Evolutionary conservation across 2,113 vertebrate species (phyloP).

Genomic region (Paedocypris sp.): DNA sequence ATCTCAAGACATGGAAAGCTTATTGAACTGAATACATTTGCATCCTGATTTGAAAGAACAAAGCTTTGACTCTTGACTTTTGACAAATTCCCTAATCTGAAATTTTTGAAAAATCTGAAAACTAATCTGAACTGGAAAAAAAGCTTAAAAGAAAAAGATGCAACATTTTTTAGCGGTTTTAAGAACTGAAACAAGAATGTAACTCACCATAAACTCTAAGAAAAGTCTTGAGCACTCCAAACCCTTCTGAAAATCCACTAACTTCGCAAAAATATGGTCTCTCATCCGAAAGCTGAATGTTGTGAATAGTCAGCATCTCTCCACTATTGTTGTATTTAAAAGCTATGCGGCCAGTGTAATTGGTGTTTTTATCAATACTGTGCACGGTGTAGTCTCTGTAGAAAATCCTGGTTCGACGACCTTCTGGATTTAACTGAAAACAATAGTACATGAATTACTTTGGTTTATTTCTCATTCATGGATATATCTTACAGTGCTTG

Average conservation of each 20-base stretch:
- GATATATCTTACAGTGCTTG: neutral
- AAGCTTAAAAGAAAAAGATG: no score
- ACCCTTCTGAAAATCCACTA: constrained; percentile 42
- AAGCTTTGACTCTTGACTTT: no score
- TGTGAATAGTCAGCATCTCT: constrained; percentile 53
- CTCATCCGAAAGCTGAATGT: constrained; percentile 56
- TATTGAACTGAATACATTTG: no score
- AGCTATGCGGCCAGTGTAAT: constrained; percentile 57
- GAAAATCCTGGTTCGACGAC: constrained; percentile 55
- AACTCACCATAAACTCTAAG: constrained; percentile 74
- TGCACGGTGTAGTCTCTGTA: constrained; percentile 37
- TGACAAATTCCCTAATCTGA: no score
- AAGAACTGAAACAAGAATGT: neutral
- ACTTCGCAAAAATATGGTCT: constrained; percentile 74
- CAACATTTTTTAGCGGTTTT: no score
- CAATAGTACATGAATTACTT: neutral
- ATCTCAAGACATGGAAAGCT: neutral
- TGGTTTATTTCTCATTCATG: no score
- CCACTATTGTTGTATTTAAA: constrained; percentile 39
- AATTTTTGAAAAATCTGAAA: no score
- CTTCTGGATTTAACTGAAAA: constrained; percentile 11
- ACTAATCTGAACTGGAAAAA: no score
- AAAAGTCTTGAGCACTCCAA: constrained; percentile 56
- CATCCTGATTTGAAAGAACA: no score
- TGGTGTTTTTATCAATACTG: constrained; percentile 45